Evolutionary conservation across 2,888 invertebrate genomes (phyloP).

Genomic region (Ormyrus thymus): DNA sequence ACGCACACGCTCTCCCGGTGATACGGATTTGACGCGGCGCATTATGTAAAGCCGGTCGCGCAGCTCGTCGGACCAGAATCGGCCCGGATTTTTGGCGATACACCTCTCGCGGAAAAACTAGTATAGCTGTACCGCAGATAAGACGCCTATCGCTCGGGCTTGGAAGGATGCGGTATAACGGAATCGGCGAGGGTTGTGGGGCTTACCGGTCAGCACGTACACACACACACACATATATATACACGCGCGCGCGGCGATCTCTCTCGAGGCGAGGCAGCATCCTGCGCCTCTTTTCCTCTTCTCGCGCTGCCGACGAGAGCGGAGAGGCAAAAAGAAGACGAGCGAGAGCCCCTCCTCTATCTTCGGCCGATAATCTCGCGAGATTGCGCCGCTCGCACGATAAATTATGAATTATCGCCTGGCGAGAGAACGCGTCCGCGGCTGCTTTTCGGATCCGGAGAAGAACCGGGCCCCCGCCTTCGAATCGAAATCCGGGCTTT

Average conservation of each 20-base stretch:
- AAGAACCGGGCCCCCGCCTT: neutral
- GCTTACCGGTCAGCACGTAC: too few species aligned
- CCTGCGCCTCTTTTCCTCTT: constrained; percentile 2
- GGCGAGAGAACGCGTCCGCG: neutral
- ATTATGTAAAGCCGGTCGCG: constrained; percentile 17
- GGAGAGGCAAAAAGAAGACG: constrained; percentile 4
- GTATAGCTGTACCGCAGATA: too few species aligned
- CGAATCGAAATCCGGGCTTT: neutral
- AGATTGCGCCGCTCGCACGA: constrained; percentile 35
- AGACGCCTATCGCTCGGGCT: neutral
- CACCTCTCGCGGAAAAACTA: neutral
- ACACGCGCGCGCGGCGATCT: constrained; percentile 6
- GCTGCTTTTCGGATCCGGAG: neutral
- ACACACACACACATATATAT: too few species aligned
- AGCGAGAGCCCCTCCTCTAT: constrained; percentile 18
- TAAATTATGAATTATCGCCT: constrained; percentile 47
- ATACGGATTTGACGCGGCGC: constrained; percentile 41
- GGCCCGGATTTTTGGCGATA: too few species aligned
- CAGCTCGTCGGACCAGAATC: neutral
- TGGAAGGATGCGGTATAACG: constrained; percentile 34
- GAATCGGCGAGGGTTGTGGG: constrained; percentile 12
- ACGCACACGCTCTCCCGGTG: neutral
- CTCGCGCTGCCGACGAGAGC: neutral
- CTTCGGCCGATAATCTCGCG: constrained; percentile 31
- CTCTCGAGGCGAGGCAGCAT: neutral